Percentiles rank a stretch among this genome's conserved stretches.
These are phyloP conservation scores for Elanus axillaris DNA, from an alignment of 2,113 vertebrate genomes.

Conservation along the genomic window DNA sequence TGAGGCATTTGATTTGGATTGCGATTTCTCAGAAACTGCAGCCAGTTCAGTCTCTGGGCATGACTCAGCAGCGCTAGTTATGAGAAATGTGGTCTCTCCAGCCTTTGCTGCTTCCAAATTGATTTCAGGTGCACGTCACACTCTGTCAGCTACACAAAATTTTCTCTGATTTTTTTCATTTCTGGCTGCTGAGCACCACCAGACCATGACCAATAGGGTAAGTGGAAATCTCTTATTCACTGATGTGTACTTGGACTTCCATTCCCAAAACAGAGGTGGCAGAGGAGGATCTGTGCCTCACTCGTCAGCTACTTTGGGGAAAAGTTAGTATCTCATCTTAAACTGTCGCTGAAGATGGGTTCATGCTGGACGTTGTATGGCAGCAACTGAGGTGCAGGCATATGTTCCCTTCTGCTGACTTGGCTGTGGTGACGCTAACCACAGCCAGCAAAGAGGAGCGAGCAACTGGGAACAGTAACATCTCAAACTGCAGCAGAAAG, in stretches of 20 bases:
- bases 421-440: conserved; percentile 9
- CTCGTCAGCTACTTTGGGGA: neutral
- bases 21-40: neutral
- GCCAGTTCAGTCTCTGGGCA: neutral
- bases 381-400: conserved; percentile 39
- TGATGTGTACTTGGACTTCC: neutral
- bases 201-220: neutral
- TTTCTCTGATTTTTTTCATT: neutral
- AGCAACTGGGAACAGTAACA: conserved; percentile 58
- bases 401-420: conserved; percentile 56
- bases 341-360: neutral
- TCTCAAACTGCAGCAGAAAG: conserved; percentile 46
- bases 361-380: conserved; percentile 10
- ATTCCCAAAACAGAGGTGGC: neutral
- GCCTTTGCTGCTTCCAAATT: conserved; percentile 4
- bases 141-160: neutral
- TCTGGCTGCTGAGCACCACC: neutral
- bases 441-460: conserved; percentile 38
- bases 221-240: neutral
- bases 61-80: conserved; percentile 17
- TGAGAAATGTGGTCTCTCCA: conserved; percentile 11
- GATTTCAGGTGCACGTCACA: conserved; percentile 18
- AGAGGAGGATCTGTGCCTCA: neutral
- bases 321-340: neutral
- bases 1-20: neutral